Evolutionary conservation across 2,113 vertebrate species (phyloP).

Genomic region (Geococcyx californianus): DNA sequence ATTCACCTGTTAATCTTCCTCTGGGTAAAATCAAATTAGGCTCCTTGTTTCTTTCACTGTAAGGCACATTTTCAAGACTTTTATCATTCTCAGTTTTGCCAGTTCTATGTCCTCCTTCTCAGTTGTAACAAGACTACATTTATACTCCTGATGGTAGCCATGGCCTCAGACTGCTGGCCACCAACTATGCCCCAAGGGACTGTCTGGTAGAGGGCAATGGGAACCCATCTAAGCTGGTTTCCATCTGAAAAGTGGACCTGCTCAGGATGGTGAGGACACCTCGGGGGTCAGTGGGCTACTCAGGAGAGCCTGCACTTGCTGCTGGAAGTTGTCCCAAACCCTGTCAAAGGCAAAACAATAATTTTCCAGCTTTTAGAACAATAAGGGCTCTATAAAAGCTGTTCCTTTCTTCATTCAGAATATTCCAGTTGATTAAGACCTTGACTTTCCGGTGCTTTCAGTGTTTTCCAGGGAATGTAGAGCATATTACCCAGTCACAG

Average conservation of each 20-base stretch:
- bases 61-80: background rate
- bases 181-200: fast-evolving
- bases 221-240: background rate
- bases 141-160: background rate
- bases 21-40: background rate
- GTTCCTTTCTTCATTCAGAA: background rate
- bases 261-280: background rate
- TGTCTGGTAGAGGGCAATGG: background rate
- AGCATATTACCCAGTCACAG: background rate
- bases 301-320: background rate
- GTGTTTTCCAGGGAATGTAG: background rate
- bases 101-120: background rate
- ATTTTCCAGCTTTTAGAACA: background rate
- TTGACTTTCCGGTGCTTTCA: background rate
- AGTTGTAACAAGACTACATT: background rate
- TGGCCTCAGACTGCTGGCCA: background rate
- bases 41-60: background rate
- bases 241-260: background rate
- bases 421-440: background rate
- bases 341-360: background rate
- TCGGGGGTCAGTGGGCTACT: background rate
- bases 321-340: background rate
- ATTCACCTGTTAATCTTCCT: constrained; percentile 35
- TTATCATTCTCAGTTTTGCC: background rate
- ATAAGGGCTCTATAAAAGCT: background rate